Evolutionary conservation across 2,797 vertebrate species (phyloP).

Genomic region (Lepilemur ruficaudatus): DNA sequence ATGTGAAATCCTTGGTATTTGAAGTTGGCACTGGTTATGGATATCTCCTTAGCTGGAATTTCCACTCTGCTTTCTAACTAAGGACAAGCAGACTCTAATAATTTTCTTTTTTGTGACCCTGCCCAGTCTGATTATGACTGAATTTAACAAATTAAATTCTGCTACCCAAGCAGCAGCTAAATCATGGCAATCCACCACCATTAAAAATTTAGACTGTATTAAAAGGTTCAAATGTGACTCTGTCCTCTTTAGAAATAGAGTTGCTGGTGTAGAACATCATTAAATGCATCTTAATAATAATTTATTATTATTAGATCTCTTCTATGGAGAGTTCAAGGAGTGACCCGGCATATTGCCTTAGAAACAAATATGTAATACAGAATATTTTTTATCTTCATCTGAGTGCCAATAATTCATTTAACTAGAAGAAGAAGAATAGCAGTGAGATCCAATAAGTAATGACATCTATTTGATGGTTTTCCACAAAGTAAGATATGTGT

Average conservation of each 20-base stretch:
- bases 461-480: background rate
- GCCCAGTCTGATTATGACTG: background rate
- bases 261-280: constrained; percentile 54
- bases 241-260: background rate
- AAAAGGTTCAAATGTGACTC: constrained; percentile 24
- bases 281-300: constrained; percentile 45
- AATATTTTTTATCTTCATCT: background rate
- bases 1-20: background rate
- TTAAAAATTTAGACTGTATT: background rate
- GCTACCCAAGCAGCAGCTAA: background rate
- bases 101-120: background rate
- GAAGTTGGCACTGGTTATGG: background rate
- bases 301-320: constrained; percentile 31
- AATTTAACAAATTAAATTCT: constrained; percentile 27
- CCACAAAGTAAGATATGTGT: background rate
- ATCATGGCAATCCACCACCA: background rate
- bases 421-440: background rate
- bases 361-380: background rate
- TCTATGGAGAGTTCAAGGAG: background rate
- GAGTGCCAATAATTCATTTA: background rate
- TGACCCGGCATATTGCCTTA: background rate
- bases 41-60: background rate
- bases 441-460: constrained; percentile 6
- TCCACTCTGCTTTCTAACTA: background rate
- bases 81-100: background rate